A percentile compares a stretch with the other conserved stretches of the same genome.
phyloP scores from a whole-genome alignment of 2,113 vertebrate species.

The Tragelaphus scriptus region DNA sequence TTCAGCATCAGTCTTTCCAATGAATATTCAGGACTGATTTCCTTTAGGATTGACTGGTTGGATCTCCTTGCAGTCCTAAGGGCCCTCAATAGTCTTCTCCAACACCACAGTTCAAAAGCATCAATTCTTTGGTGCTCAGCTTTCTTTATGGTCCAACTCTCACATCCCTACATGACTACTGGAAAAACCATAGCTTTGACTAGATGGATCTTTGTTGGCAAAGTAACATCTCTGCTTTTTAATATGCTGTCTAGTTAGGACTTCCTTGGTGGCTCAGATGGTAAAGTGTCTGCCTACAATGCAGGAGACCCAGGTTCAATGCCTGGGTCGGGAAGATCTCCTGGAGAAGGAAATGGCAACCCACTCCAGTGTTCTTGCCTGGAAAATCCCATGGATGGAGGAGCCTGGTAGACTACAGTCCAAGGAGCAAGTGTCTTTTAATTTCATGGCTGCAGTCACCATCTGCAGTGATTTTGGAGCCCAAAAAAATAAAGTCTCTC shows the following conservation, averaged over 20 bases:
- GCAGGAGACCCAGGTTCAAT: too few species aligned
- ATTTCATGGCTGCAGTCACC: not conserved
- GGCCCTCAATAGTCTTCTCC: not conserved
- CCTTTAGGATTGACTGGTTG: not conserved
- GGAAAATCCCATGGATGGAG: too few species aligned
- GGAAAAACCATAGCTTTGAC: not conserved
- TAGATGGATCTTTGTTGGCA: not conserved
- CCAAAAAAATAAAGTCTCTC: not conserved
- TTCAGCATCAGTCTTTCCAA: not conserved
- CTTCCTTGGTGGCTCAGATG: too few species aligned
- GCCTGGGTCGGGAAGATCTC: too few species aligned
- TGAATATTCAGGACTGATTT: not conserved
- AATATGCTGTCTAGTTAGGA: not conserved
- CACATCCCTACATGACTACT: not conserved
- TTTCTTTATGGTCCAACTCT: not conserved
- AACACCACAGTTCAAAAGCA: not conserved
- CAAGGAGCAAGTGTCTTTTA: not conserved
- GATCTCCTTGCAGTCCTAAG: not conserved
- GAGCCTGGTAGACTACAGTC: too few species aligned
- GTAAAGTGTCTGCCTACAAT: too few species aligned
- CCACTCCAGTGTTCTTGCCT: too few species aligned
- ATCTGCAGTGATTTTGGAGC: not conserved
- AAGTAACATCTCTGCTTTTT: not conserved
- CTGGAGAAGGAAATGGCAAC: too few species aligned
- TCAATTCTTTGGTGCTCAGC: rapidly evolving